Evolutionary conservation across 2,113 vertebrate genomes (phyloP).

Genomic region (Syrmaticus mikado): DNA sequence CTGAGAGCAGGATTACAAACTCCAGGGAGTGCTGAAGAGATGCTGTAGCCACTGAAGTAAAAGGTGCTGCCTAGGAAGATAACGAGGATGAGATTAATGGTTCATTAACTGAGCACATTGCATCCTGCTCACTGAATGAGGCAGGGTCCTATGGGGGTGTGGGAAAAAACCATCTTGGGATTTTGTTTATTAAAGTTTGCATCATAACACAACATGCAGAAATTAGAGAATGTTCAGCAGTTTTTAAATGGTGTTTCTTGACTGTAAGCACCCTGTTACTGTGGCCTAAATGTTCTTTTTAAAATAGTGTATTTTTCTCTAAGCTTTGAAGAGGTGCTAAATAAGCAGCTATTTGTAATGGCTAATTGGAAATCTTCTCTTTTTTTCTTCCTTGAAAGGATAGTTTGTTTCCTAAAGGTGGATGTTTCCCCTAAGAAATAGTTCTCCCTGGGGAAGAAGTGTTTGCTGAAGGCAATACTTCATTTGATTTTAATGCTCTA

Average conservation of each 20-base stretch:
- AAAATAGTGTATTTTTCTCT: neutral
- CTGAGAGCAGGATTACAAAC: neutral
- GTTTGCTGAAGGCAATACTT: conserved; percentile 13
- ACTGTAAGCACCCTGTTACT: neutral
- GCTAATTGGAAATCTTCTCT: neutral
- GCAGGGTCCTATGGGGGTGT: neutral
- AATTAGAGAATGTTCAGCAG: neutral
- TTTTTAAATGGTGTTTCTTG: neutral
- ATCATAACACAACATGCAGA: neutral
- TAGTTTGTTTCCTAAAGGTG: neutral
- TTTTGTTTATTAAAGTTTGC: neutral
- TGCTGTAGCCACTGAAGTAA: neutral
- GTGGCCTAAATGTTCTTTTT: neutral
- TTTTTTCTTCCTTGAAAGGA: neutral
- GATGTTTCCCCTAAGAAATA: neutral
- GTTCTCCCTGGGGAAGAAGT: conserved; percentile 1
- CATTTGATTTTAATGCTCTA: conserved; percentile 7
- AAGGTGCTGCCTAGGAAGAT: neutral
- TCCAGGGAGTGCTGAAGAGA: neutral
- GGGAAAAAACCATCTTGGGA: neutral
- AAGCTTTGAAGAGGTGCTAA: neutral
- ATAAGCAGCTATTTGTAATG: conserved; percentile 15
- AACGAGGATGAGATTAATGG: neutral
- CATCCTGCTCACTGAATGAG: neutral
- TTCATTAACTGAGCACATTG: neutral